These are phyloP conservation scores for Bufo gargarizans DNA, from an alignment of 2,113 vertebrate species.

Conservation along the genomic window DNA sequence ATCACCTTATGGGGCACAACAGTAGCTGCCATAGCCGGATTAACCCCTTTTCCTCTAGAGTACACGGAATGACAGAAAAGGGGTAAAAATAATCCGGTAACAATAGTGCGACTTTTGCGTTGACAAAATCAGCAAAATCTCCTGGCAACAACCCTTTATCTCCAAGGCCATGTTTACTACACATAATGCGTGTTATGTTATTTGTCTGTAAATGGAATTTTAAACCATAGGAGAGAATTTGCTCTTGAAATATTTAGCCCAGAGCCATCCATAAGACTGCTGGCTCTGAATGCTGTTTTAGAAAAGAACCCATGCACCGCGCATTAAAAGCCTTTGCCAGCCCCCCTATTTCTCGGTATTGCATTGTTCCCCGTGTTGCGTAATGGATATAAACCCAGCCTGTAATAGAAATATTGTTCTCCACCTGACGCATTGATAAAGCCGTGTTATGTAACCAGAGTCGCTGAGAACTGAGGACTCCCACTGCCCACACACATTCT, in stretches of 20 bases:
- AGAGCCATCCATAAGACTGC: neutral
- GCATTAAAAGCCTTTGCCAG: neutral
- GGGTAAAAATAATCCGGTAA: no score
- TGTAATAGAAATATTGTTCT: neutral
- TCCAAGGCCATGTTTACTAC: conserved; percentile 1
- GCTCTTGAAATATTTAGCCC: conserved; percentile 28
- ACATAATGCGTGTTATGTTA: neutral
- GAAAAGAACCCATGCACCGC: neutral
- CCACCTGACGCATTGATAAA: neutral
- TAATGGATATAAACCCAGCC: neutral
- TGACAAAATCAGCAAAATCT: no score
- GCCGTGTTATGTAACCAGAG: neutral
- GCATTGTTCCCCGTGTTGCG: neutral
- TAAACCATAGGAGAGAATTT: no score
- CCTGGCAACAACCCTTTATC: neutral
- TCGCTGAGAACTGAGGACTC: neutral
- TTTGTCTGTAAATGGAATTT: no score
- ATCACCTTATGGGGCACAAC: no score
- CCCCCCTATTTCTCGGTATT: neutral
- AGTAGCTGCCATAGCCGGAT: no score
- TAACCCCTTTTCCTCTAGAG: no score
- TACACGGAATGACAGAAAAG: no score
- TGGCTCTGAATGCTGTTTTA: neutral
- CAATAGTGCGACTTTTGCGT: no score
- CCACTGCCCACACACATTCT: neutral